Conservation (phyloP, 2,113 vertebrate genomes). For the Ctenomys sociabilis region DNA sequence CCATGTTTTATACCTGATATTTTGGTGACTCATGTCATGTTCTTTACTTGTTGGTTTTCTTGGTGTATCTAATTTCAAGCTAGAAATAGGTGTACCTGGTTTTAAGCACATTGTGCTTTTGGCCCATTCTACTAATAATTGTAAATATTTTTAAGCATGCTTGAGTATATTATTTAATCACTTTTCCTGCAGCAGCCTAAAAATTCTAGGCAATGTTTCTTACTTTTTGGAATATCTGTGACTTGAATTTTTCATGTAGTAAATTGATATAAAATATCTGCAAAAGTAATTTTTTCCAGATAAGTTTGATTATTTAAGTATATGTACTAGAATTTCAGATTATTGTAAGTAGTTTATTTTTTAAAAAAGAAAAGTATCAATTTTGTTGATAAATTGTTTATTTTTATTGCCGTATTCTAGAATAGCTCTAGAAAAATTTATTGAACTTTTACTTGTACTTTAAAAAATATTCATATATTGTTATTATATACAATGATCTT, state of each 20-base stretch:
- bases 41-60: not conserved
- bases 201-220: not conserved
- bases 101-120: not conserved
- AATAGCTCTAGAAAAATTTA: not conserved
- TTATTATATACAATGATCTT: not conserved
- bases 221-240: not conserved
- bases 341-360: not conserved
- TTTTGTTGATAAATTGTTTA: not conserved
- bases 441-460: not conserved
- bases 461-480: not conserved
- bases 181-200: not conserved
- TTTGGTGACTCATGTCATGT: not conserved
- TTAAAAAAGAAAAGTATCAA: not conserved
- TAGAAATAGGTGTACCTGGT: not conserved
- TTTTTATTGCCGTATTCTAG: not conserved
- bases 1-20: not conserved
- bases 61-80: not conserved
- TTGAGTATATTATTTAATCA: not conserved
- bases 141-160: not conserved
- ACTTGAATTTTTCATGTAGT: not conserved
- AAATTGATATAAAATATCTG: not conserved
- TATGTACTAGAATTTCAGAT: conserved; percentile 15
- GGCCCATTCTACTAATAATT: not conserved
- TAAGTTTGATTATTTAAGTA: not conserved
- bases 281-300: not conserved